Base-by-base conservation (phyloP, 2,113 vertebrate species). In the Semicossyphus pulcher region DNA sequence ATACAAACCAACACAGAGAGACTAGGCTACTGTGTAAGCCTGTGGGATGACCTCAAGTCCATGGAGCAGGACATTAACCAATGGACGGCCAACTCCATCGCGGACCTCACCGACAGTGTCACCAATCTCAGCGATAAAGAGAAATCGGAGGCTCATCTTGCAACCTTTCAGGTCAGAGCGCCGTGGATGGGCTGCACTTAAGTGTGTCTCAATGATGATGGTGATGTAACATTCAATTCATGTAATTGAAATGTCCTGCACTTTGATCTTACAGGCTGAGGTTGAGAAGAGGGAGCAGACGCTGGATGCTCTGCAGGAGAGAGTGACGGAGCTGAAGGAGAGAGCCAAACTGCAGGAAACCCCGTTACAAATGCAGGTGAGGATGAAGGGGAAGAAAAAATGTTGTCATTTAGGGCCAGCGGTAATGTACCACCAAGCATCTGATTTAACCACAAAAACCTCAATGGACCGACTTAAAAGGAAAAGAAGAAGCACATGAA, bases 301-400 rank as follows among this genome's bases (percentile, higher is more conserved):
- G 72, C 68, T 99, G 79, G 94, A 98, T 59, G 87, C 88, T 21
- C 90, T 98, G 78, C 93, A 90, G 87, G 94, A 92, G 58, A 96
- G 96, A 91, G 90, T 98, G 85, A 88, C 81, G 23, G 92, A 96
- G 34, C 94, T 99, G 29, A 96, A 95, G 88, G 93, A 96, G 57
- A 72, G 94, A 76, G 92, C 92, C 1, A 93, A 93, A 57, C 93
- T 91, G 79, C 94, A 94, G 81, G 94, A 97, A 76, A 94, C 92
- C 25, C 95, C 96, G 1, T 81, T 94, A 88, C 94, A 97, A 67
- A 96, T 99, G 78, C 97, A 97, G 96, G 97, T 99, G 85, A 83
- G 31, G 64, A 14, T 56, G 31, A 2, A 29, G 15, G 5, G 47
- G 6, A 58, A 39, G 14, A 36, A 9, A 70, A n/a, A 31, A 59